Conservation (phyloP, 2,888 invertebrate species). For the Polylopha cassiicola region DNA sequence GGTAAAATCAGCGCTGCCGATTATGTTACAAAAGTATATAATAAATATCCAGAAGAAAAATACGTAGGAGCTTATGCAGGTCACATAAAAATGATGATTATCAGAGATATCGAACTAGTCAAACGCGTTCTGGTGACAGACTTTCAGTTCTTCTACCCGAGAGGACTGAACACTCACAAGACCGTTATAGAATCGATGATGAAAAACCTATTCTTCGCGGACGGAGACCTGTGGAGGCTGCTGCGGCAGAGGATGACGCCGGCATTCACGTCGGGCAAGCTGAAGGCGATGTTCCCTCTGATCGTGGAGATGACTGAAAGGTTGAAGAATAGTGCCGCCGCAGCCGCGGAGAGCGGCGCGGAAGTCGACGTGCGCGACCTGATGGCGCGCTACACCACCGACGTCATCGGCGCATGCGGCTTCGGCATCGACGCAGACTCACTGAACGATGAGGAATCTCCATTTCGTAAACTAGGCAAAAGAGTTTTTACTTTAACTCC, state of each 20-base stretch:
- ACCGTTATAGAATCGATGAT: constrained; percentile 32
- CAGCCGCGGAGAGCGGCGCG: constrained; percentile 24
- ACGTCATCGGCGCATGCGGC: constrained; percentile 39
- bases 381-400: constrained; percentile 40
- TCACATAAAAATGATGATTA: constrained; percentile 28
- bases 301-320: constrained; percentile 34
- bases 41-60: constrained; percentile 32
- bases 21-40: constrained; percentile 27
- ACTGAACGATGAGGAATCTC: constrained; percentile 34
- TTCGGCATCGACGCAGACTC: constrained; percentile 39
- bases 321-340: constrained; percentile 29
- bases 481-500: constrained; percentile 27
- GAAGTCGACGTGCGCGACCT: constrained; percentile 36
- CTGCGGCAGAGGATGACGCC: constrained; percentile 40
- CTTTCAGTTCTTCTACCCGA: constrained; percentile 32
- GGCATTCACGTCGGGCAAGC: constrained; percentile 35
- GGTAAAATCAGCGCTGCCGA: constrained; percentile 26
- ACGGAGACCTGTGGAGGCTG: constrained; percentile 43
- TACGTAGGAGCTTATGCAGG: constrained; percentile 35
- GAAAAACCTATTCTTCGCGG: constrained; percentile 35
- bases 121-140: constrained; percentile 34
- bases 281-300: constrained; percentile 42
- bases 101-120: constrained; percentile 37
- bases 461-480: constrained; percentile 33
- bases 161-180: constrained; percentile 32